Evolutionary conservation across 2,113 vertebrate species (phyloP).

Genomic region (Aptenodytes patagonicus): DNA sequence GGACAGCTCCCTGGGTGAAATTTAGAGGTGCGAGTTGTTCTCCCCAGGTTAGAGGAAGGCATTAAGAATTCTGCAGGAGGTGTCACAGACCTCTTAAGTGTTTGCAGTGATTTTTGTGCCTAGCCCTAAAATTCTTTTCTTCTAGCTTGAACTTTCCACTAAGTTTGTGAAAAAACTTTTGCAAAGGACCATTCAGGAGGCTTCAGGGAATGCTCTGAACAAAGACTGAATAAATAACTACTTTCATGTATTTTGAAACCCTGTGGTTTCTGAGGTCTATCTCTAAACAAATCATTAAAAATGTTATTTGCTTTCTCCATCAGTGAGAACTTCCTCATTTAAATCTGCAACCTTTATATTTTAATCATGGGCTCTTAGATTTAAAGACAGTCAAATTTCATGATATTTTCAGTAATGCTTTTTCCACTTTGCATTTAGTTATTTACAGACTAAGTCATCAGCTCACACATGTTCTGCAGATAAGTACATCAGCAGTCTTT

Average conservation of each 20-base stretch:
- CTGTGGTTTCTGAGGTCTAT: not conserved
- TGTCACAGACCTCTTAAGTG: not conserved
- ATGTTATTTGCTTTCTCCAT: not conserved
- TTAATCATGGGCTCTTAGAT: not conserved
- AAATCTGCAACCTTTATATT: not conserved
- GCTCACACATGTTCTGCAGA: not conserved
- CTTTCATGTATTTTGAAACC: not conserved
- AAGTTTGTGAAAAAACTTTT: not conserved
- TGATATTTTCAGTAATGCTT: not conserved
- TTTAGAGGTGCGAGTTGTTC: not conserved
- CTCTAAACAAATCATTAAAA: not conserved
- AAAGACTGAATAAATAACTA: not conserved
- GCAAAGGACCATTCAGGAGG: not conserved
- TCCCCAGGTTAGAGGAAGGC: not conserved
- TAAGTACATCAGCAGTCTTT: not conserved
- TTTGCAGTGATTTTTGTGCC: not conserved
- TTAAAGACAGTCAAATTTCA: not conserved
- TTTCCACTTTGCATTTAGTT: not conserved
- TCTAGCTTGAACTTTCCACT: not conserved
- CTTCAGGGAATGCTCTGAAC: not conserved
- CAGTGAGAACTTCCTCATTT: not conserved
- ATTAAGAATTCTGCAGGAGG: not conserved
- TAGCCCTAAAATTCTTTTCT: not conserved
- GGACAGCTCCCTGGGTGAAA: not conserved
- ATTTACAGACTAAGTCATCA: not conserved